These are phyloP conservation scores for Apamea epomidion DNA, from an alignment of 2,888 invertebrate species.

Conservation along the genomic window DNA sequence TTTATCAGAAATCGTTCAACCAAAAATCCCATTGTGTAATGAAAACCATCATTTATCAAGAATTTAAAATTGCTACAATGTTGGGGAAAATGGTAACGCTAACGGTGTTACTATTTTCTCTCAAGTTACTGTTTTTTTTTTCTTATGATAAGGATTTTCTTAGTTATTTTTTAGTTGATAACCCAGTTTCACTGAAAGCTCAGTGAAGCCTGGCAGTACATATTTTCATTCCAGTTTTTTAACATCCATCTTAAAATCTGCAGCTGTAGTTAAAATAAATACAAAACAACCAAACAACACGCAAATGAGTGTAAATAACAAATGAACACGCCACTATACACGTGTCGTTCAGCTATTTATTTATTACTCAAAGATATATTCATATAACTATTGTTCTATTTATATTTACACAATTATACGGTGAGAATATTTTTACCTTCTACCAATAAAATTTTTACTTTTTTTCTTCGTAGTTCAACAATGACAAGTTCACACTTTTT, in stretches of 20 bases:
- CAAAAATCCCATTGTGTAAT: slow-evolving; percentile 39
- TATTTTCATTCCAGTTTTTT: not conserved
- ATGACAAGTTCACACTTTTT: slow-evolving; percentile 55
- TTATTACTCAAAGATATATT: slow-evolving; percentile 10
- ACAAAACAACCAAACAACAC: slow-evolving; percentile 13
- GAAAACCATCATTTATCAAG: not conserved
- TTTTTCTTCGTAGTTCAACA: slow-evolving; percentile 39
- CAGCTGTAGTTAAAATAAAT: slow-evolving; percentile 5
- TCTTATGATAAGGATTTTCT: not conserved
- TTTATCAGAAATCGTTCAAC: slow-evolving; percentile 37
- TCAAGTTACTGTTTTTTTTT: not conserved
- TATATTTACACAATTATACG: slow-evolving; percentile 14
- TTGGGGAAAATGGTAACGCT: not conserved
- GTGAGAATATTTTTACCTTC: slow-evolving; percentile 41
- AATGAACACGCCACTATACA: slow-evolving; percentile 38
- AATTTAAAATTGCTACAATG: not conserved
- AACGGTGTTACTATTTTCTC: not conserved
- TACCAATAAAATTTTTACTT: slow-evolving; percentile 11
- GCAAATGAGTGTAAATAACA: slow-evolving; percentile 17
- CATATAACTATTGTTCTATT: slow-evolving; percentile 13
- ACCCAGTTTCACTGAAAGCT: not conserved
- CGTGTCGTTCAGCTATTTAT: slow-evolving; percentile 26
- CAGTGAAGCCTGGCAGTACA: not conserved
- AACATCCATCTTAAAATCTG: not conserved
- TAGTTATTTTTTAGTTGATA: not conserved